phyloP scores from a whole-genome alignment of 2,888 invertebrate genomes.

The Scaptomyza flava region DNA sequence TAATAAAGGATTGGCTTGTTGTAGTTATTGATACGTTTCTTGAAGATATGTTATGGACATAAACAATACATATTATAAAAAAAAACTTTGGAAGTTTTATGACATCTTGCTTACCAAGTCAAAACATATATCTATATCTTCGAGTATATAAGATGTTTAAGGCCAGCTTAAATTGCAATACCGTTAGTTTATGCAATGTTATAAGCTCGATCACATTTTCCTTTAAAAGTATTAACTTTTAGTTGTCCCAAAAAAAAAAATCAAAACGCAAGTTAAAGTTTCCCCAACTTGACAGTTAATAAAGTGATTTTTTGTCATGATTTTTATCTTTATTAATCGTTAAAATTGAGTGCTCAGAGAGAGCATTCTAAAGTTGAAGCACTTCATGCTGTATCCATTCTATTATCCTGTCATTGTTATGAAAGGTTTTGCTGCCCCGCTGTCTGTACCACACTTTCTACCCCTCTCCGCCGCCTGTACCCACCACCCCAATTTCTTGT shows the following conservation, averaged over 20 bases:
- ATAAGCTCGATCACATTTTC: neutral
- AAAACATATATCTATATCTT: too few species aligned
- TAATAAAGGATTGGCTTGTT: neutral
- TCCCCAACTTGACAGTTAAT: slow-evolving; percentile 11
- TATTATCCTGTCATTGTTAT: slow-evolving; percentile 76
- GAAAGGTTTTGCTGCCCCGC: slow-evolving; percentile 29
- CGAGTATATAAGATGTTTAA: too few species aligned
- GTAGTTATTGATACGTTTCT: neutral
- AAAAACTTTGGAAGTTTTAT: too few species aligned
- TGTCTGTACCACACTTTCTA: slow-evolving; percentile 3
- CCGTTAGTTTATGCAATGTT: slow-evolving; percentile 11
- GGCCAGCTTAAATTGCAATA: too few species aligned
- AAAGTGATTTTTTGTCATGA: slow-evolving; percentile 14
- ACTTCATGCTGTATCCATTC: slow-evolving; percentile 37
- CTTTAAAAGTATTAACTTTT: neutral
- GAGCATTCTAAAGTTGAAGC: slow-evolving; percentile 45
- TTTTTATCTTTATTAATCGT: slow-evolving; percentile 33
- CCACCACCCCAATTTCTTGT: neutral
- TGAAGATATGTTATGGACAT: neutral
- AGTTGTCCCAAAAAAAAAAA: neutral
- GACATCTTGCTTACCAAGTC: too few species aligned
- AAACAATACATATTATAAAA: too few species aligned
- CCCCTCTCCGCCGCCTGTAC: neutral
- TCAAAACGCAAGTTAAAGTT: too few species aligned
- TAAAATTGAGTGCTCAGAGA: slow-evolving; percentile 39